Base-by-base conservation (phyloP, 1,140 invertebrate genomes). In the Trissolcus basalis region DNA sequence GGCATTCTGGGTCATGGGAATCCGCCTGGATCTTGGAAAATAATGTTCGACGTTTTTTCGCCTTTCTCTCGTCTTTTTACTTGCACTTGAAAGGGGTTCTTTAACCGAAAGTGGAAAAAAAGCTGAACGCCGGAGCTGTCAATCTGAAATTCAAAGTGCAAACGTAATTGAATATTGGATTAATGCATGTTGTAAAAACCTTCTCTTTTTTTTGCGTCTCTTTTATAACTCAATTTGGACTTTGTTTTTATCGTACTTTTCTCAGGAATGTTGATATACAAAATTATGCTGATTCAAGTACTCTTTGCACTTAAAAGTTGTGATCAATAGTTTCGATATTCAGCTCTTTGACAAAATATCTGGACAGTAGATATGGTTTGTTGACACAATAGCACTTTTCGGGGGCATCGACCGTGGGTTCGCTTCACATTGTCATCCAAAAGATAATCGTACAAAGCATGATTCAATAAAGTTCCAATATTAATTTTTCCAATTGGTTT, bases 1-100 rank as follows among this genome's bases (percentile, higher is more conserved):
- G 35, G 54, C 79, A 83, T 87, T 87, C 83, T 87, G 64, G 87
- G 85, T 88, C 87, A 88, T 88, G 87, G 86, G 86, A 88, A 88
- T 83, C 78, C 81, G 73, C 82, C 80, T 81, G 78, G 83, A 87
- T 86, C 85, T 83, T 83, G 85, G 84, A 87, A 86, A 87, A 80
- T 83, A 83, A 86, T 86, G 83, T 85, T 61, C 82, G 5, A 8
- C 84, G 80, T 78, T 80, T 64, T 70, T 73, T 59, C 14, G n/a
- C 33, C 45, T 67, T 56, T 75, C 74, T 63, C 68, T 56, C 63
- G 50, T 27, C 43, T 48, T 14, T 75, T 72, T 69, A 75, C 67
- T 76, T 69, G 80, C 72, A 64, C 49, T 51, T 74, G 15, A 81
- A 85, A 85, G 70, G 81, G 81, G 81, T 83, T 81, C 64, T 12